Evolutionary conservation across 2,888 invertebrate species (phyloP), one percentile per base, ranked within the genome.

Genomic region (Eumacrocentrus americanus): DNA sequence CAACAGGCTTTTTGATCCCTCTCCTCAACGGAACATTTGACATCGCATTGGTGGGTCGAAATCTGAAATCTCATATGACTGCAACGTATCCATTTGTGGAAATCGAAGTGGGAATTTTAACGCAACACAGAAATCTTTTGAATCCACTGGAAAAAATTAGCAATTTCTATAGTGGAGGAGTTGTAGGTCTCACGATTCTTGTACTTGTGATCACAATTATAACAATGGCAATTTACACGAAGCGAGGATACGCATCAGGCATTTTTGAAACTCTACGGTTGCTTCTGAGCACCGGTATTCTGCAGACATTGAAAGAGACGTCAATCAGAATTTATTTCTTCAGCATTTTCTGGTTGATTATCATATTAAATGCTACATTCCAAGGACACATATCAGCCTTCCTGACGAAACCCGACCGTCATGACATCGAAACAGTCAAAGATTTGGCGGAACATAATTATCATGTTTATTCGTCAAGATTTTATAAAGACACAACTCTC

Each of bases 311-410:
- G 5, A 25, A 25, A n/a, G 3, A 12, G 6, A 2, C 4, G 12
- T 25, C 47, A 25, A 14, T 12, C 2, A 22, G 25, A 47, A 25
- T 47, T 12, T 47, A 22, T n/a, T 47, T 47, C 25, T 3, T 47
- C 2, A 12, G 47, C 2, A 23, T 47, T 12, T 47, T 25, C 1
- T 12, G 22, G 12, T 12, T 47, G 2, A 47, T 47, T 1, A 14
- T 47, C 3, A n/a, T 47, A 23, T 14, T 47, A n/a, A 47, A 47
- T 25, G 47, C 23, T n/a, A 14, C 47, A 23, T 47, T 47, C n/a
- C 47, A 47, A 47, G 25, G 47, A 5, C n/a, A 47, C 3, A 11
- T 47, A 1, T 2, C 47, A 2, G 23, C 47, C 4, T 47, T 47
- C 9, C 7, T 47, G 9, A 47, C 47, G 3, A 47, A 25, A 25